Base-by-base conservation (phyloP, 1,140 invertebrate species). In the Lucilia sericata region DNA sequence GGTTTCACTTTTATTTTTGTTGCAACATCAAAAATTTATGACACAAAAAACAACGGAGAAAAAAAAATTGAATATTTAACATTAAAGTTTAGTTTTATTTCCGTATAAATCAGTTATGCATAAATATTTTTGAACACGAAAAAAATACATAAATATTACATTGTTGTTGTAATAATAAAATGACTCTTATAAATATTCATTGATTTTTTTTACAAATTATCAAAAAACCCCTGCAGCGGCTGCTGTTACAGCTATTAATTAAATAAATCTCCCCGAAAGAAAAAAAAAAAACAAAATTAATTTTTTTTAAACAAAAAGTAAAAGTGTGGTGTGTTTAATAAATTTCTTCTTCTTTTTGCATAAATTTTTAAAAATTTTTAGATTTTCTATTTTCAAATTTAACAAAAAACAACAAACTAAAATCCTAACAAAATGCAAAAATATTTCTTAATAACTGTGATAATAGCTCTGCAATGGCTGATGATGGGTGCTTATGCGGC, bases 381-480 rank as follows among this genome's bases (percentile, higher is more conserved):
- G 49, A 49, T 7, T 81, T 47, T 42, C 47, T 42, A n/a, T 49
- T 80, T 17, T 36, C 36, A 36, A 36, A 36, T n/a, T 0, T 80
- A 17, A 21, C 7, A 74, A 74, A 25, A 74, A 25, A 74, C 36
- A 74, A 34, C 12, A 25, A 82, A 60, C 5, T n/a, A 65, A 30
- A 30, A 51, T 51, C 10, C 42, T 2, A 8, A 42, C 86, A 89
- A 84, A 82, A 90, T 90, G 89, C 88, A 90, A 87, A 88, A 89
- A 84, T 90, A 87, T 87, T 82, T 88, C 10, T 55, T 89, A 85
- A 85, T 90, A 83, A 86, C 89, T 90, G 89, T 90, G 88, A 90
- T 90, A 90, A 84, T 90, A 82, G 85, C 83, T 82, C 5, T 90
- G 83, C 89, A 90, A 21, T 60, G 55, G 55, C 55, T n/a, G 82